Evolutionary conservation across 2,797 vertebrate genomes (phyloP).

Genomic region (Orientallactaga sibirica): DNA sequence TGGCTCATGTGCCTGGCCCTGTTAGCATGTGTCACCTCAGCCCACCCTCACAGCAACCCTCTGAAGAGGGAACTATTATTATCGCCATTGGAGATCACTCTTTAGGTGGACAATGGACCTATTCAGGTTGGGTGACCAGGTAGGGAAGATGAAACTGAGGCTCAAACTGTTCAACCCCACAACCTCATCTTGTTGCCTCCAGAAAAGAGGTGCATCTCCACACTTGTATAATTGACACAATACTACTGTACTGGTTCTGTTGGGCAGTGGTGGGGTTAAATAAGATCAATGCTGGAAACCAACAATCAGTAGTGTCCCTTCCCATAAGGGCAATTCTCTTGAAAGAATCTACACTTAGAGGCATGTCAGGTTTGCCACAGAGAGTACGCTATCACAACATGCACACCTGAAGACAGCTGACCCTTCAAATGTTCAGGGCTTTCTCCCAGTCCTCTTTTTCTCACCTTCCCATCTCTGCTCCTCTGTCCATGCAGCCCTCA

Average conservation of each 20-base stretch:
- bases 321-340: background rate
- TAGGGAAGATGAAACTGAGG: background rate
- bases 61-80: background rate
- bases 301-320: background rate
- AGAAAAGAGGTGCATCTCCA: background rate
- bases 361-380: background rate
- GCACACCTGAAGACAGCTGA: background rate
- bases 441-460: background rate
- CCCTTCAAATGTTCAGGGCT: background rate
- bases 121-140: background rate
- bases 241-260: background rate
- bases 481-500: background rate
- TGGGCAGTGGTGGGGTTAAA: background rate
- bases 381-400: background rate
- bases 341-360: background rate
- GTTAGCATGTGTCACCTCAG: background rate
- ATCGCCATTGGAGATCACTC: background rate
- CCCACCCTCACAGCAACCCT: background rate
- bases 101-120: background rate
- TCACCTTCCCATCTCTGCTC: constrained; percentile 4
- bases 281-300: background rate
- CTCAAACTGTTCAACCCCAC: background rate
- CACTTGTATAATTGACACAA: background rate
- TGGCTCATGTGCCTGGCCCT: background rate
- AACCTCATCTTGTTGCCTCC: background rate